Conservation (phyloP, 1,140 invertebrate genomes). For the Drosophila obscura region DNA sequence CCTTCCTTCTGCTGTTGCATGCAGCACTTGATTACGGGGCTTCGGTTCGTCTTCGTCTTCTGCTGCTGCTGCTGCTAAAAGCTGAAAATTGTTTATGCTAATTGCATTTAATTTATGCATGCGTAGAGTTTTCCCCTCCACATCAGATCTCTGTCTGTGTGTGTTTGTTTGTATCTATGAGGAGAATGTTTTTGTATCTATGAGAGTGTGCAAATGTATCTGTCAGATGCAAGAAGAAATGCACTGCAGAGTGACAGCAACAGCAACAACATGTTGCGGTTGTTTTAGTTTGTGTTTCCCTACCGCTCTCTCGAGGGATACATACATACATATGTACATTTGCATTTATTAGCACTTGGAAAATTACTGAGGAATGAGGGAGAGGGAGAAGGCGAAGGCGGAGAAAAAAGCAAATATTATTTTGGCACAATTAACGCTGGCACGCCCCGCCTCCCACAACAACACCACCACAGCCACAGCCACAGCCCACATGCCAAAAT, state of each 20-base stretch:
- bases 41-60: too few species aligned
- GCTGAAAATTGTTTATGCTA: constrained; percentile 82
- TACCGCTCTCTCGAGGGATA: background rate
- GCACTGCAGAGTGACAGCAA: constrained; percentile 24
- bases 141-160: background rate
- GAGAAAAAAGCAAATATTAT: constrained; percentile 23
- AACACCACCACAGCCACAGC: too few species aligned
- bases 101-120: constrained; percentile 82
- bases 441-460: background rate
- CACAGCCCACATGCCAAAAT: background rate
- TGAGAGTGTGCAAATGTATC: constrained; percentile 30
- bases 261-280: constrained; percentile 40
- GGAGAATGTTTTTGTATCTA: too few species aligned
- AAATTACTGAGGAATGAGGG: background rate
- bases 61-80: constrained; percentile 49
- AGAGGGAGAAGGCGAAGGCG: too few species aligned
- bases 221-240: constrained; percentile 62
- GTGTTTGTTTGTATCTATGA: constrained; percentile 8
- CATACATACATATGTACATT: constrained; percentile 3
- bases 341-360: constrained; percentile 60
- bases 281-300: constrained; percentile 16
- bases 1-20: background rate
- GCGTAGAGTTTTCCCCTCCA: constrained; percentile 21
- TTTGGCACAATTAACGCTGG: constrained; percentile 16
- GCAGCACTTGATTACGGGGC: constrained; percentile 41